Conservation (phyloP, 2,797 vertebrate genomes). For the Silurus aristotelis region DNA sequence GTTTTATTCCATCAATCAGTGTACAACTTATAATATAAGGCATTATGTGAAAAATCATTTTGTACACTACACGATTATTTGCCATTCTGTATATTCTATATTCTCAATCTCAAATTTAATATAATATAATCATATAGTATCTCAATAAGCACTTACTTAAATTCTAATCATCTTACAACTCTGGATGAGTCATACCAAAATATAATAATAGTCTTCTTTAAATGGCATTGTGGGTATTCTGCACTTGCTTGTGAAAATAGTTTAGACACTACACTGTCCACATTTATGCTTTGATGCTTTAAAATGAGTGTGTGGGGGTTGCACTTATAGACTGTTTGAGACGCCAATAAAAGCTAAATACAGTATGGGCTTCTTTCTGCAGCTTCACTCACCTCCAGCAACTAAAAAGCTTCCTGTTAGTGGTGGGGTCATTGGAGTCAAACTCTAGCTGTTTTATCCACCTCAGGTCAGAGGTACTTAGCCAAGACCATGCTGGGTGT, state of each 20-base stretch:
- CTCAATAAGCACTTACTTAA: neutral
- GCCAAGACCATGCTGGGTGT: neutral
- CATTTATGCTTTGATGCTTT: conserved; percentile 5
- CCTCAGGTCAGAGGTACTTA: neutral
- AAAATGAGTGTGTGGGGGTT: neutral
- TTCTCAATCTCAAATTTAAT: no score
- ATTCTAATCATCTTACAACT: neutral
- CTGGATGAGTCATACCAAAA: no score
- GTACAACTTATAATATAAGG: no score
- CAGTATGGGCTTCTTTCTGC: neutral
- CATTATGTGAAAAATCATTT: no score
- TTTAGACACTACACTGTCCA: neutral
- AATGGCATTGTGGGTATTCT: neutral
- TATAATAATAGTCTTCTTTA: no score
- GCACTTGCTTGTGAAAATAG: neutral
- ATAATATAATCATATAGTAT: no score
- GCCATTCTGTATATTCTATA: no score
- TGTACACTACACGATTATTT: no score
- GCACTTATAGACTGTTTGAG: neutral
- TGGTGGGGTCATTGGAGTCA: neutral
- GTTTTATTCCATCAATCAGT: no score
- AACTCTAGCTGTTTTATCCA: neutral
- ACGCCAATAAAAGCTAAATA: neutral
- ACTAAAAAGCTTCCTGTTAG: neutral
- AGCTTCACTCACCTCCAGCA: neutral